Evolutionary conservation across 2,888 invertebrate genomes (phyloP).

Genomic region (Scaptomyza caliginosa): DNA sequence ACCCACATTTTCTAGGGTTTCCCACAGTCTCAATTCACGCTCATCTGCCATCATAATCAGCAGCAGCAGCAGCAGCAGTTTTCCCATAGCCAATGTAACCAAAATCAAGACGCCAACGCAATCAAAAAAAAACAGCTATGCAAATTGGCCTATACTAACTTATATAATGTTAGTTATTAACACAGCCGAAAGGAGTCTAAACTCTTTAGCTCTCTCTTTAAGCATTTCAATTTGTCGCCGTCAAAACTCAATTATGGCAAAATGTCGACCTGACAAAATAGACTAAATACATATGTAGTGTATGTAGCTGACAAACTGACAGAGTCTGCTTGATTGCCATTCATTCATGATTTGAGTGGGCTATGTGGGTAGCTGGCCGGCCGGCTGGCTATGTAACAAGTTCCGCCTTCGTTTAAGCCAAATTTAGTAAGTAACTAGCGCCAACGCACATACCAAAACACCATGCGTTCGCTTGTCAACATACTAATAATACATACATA

Average conservation of each 20-base stretch:
- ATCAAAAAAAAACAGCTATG: conserved; percentile 55
- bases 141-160: conserved; percentile 66
- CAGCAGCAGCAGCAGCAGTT: conserved; percentile 55
- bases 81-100: conserved; percentile 66
- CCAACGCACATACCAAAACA: conserved; percentile 52
- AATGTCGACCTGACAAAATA: conserved; percentile 29
- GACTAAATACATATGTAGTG: conserved; percentile 12
- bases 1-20: conserved; percentile 72
- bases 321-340: conserved; percentile 53
- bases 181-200: not conserved
- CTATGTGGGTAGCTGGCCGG: conserved; percentile 73
- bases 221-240: conserved; percentile 70
- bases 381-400: conserved; percentile 78
- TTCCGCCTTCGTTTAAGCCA: conserved; percentile 80
- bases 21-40: conserved; percentile 65
- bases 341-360: conserved; percentile 66
- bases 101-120: conserved; percentile 69
- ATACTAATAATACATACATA: not conserved
- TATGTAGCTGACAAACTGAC: conserved; percentile 11
- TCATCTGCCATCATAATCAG: conserved; percentile 24
- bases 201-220: not conserved
- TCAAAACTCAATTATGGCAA: conserved; percentile 78
- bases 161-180: conserved; percentile 56
- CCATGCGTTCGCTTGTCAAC: conserved; percentile 2
- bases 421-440: conserved; percentile 79